phyloP scores from a whole-genome alignment of 2,113 vertebrate genomes.

The Platysteira castanea region DNA sequence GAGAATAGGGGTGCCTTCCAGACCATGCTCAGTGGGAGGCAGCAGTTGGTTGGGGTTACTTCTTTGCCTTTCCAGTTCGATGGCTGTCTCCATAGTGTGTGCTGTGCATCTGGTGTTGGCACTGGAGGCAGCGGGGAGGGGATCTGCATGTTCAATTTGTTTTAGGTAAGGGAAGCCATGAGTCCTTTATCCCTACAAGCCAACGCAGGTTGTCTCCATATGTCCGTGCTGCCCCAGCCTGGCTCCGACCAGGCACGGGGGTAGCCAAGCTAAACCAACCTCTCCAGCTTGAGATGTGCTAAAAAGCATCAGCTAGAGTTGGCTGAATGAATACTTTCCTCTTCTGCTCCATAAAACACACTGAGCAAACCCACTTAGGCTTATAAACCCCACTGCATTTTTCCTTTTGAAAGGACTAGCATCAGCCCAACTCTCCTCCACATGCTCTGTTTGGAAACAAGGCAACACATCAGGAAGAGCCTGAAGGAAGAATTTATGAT shows the following conservation, averaged over 20 bases:
- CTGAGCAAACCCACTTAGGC: neutral
- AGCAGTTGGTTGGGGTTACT: neutral
- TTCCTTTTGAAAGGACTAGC: neutral
- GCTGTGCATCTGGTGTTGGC: neutral
- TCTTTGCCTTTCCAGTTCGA: neutral
- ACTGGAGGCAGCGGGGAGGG: neutral
- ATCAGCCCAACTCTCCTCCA: neutral
- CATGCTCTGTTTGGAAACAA: neutral
- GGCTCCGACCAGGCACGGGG: neutral
- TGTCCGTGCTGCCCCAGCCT: neutral
- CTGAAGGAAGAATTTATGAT: slow-evolving; percentile 52
- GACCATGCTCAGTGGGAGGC: neutral
- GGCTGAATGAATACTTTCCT: neutral
- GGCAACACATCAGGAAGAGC: neutral
- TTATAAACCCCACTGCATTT: neutral
- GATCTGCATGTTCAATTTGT: neutral
- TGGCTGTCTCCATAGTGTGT: neutral
- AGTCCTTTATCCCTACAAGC: neutral
- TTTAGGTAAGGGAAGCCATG: neutral
- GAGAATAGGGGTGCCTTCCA: neutral
- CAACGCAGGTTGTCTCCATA: neutral
- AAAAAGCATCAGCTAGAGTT: neutral
- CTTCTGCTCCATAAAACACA: neutral
- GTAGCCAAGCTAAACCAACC: neutral
- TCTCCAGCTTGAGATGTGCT: neutral